Base-by-base conservation (phyloP, 2,113 vertebrate genomes). In the Ardeotis arabs region DNA sequence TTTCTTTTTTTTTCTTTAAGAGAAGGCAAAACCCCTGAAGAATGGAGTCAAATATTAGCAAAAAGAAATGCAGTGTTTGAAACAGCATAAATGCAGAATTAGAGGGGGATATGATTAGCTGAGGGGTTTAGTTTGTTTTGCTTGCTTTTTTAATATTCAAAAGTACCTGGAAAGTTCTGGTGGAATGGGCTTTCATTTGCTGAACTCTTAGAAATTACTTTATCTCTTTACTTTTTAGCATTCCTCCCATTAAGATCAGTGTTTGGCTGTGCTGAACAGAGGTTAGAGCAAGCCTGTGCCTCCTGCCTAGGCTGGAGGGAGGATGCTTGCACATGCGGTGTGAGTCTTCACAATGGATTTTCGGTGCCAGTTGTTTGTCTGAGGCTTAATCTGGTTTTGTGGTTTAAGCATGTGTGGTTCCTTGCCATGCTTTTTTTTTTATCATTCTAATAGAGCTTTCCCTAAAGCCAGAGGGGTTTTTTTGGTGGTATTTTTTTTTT, bases 371-470 rank as follows among this genome's bases (percentile, higher is more conserved):
- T 92, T 93, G 67, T 87, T 96, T 93, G 70, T 92, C 14, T 92
- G 72, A 89, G 44, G 60, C 76, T 77, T 90, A 75, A 76, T 89
- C 64, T 81, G 52, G 21, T 85, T 87, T 89, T 94, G 75, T 86
- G 92, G 69, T 89, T 93, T 62, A 85, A 81, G 35, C 37, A 21
- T 33, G 14, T 94, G 68, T 20, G 16, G 25, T 87, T 89, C 89
- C 76, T 87, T 90, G 64, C 53, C n/a, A 50, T 8, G 1, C 17
- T 67, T 67, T 9, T 74, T 74, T 79, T 22, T 62, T 64, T 44
- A 17, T 6, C 0, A 0, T 83, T 82, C 29, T 60, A 72, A 37
- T 53, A 76, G 39, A 52, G 5, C 47, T 90, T 90, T 95, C 60
- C 45, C 44, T 77, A 59, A 84, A 84, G 69, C 11, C 39, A 27